Conservation (phyloP, 2,797 vertebrate species). For the Botia almorhae region DNA sequence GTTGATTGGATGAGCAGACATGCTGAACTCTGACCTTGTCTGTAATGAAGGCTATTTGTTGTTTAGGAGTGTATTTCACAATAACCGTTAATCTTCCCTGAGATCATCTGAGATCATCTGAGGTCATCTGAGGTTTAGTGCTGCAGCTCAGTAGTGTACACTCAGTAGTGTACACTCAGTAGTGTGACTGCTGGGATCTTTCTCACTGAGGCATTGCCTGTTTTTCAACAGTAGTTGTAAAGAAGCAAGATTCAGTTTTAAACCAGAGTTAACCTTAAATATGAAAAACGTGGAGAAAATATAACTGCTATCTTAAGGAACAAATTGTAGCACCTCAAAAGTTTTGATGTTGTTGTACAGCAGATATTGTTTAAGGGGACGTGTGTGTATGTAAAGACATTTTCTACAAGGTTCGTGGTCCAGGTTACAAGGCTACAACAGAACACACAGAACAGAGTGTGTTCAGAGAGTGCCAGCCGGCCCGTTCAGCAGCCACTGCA, state of each 20-base stretch:
- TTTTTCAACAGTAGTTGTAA: background rate
- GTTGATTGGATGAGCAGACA: background rate
- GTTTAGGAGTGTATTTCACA: no score
- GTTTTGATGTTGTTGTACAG: background rate
- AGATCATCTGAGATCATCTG: background rate
- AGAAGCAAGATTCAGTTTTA: background rate
- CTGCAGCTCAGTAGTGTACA: background rate
- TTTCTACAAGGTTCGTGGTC: background rate
- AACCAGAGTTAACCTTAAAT: no score
- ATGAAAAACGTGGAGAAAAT: no score
- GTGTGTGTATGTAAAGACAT: background rate
- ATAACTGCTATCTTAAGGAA: no score
- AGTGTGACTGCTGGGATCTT: background rate
- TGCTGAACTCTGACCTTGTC: background rate
- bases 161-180: background rate
- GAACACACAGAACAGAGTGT: slow-evolving; percentile 23
- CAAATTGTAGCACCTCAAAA: no score
- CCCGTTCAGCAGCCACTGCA: slow-evolving; percentile 29
- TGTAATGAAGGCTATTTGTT: background rate
- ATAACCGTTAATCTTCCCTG: background rate
- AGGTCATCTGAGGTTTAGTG: background rate
- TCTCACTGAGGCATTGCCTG: background rate
- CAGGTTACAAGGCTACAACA: background rate
- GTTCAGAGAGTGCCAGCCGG: slow-evolving; percentile 29
- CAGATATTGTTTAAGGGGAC: no score